These are phyloP conservation scores for Paraplagusia blochii DNA, from an alignment of 2,113 vertebrate genomes.

Conservation along the genomic window DNA sequence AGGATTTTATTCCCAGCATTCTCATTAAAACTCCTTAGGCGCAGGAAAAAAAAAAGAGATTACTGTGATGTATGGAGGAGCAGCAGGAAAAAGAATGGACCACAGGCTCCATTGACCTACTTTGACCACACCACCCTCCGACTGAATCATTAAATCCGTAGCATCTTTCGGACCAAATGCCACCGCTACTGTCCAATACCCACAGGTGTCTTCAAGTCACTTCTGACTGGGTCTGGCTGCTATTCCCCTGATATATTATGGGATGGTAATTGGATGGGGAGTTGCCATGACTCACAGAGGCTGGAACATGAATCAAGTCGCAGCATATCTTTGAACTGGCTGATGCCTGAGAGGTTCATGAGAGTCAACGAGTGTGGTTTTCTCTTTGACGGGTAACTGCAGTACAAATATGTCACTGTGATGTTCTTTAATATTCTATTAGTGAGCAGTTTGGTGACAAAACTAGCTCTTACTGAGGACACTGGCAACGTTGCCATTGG, in stretches of 20 bases:
- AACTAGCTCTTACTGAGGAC: no score
- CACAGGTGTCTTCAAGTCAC: constrained; percentile 67
- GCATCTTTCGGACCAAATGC: constrained; percentile 57
- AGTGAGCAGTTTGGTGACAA: no score
- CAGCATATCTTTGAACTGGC: constrained; percentile 57
- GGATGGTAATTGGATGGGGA: constrained; percentile 75
- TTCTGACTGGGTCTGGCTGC: constrained; percentile 51
- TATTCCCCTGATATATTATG: constrained; percentile 69
- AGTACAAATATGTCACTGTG: constrained; percentile 15
- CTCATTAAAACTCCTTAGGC: constrained; percentile 12
- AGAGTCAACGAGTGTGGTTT: constrained; percentile 27
- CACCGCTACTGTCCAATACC: constrained; percentile 61
- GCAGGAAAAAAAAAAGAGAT: constrained; percentile 3
- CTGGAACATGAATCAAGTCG: constrained; percentile 74
- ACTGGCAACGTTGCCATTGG: no score
- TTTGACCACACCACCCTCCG: constrained; percentile 52
- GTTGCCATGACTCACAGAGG: constrained; percentile 70
- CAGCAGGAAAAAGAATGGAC: constrained; percentile 47
- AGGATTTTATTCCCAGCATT: constrained; percentile 15
- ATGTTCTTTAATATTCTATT: background rate
- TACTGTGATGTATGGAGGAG: constrained; percentile 34
- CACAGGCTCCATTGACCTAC: constrained; percentile 58
- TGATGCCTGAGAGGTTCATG: constrained; percentile 52
- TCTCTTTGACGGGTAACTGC: constrained; percentile 29
- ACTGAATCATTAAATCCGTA: constrained; percentile 56